phyloP scores from a whole-genome alignment of 2,888 invertebrate genomes.

The Cylloceria caligata region DNA sequence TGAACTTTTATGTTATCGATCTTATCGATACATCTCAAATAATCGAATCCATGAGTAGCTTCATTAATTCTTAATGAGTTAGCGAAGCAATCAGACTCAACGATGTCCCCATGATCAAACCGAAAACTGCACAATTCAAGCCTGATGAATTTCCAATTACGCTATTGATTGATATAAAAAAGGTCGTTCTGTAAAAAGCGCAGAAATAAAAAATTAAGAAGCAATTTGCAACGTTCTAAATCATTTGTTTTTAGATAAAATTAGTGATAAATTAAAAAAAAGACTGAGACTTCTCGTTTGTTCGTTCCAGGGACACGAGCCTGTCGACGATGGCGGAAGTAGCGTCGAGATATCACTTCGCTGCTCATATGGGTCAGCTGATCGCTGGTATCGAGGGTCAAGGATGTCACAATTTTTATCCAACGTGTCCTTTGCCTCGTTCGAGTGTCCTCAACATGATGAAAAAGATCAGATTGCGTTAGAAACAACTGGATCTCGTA shows the following conservation, averaged over 20 bases:
- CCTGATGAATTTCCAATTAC: too few relatives aligned
- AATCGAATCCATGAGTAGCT: too few relatives aligned
- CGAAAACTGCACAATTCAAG: too few relatives aligned
- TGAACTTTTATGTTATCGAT: too few relatives aligned
- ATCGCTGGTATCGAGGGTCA: slow-evolving; percentile 88
- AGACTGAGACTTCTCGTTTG: neutral
- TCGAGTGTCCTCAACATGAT: slow-evolving; percentile 88
- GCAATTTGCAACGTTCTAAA: too few relatives aligned
- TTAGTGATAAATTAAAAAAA: neutral
- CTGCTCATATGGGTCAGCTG: slow-evolving; percentile 89
- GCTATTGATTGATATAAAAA: too few relatives aligned
- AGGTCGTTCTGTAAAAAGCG: too few relatives aligned
- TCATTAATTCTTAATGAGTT: too few relatives aligned
- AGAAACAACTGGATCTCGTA: slow-evolving; percentile 12
- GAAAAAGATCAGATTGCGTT: slow-evolving; percentile 86
- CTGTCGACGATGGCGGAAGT: slow-evolving; percentile 88
- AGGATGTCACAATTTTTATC: slow-evolving; percentile 89
- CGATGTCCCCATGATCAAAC: too few relatives aligned
- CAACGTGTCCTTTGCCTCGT: slow-evolving; percentile 88
- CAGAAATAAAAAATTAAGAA: too few relatives aligned
- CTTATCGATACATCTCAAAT: too few relatives aligned
- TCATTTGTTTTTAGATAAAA: neutral
- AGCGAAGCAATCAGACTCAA: too few relatives aligned
- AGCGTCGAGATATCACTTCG: slow-evolving; percentile 88
- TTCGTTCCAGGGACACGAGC: slow-evolving; percentile 86